Conservation (phyloP, 2,113 vertebrate genomes). For the Piaya cayana region DNA sequence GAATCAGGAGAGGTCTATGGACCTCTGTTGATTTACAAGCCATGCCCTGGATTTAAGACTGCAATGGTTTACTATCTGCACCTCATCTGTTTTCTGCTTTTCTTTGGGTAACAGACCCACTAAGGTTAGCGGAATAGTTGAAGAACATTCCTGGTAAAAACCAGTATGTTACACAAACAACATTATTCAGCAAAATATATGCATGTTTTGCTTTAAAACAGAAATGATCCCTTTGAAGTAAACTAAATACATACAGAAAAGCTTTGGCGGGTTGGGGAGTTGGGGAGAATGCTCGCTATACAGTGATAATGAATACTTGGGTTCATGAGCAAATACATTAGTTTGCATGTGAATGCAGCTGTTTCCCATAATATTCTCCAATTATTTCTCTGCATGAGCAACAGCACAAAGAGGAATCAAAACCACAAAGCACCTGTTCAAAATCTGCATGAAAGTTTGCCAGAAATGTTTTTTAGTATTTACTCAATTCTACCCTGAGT, state of each 20-base stretch:
- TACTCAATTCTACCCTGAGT: neutral
- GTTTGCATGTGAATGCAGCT: slow-evolving; percentile 15
- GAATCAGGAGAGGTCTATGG: neutral
- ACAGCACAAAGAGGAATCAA: slow-evolving; percentile 4
- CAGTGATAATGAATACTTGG: neutral
- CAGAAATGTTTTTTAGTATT: neutral
- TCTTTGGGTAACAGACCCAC: neutral
- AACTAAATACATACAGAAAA: neutral
- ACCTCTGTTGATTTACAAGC: neutral
- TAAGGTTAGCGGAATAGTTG: neutral
- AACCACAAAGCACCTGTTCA: neutral
- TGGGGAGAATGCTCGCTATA: neutral
- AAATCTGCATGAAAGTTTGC: slow-evolving; percentile 16
- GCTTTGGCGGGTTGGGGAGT: neutral
- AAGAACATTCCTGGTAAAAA: neutral
- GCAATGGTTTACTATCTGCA: neutral
- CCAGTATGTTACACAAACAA: neutral
- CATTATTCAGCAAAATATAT: neutral
- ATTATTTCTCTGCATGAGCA: slow-evolving; percentile 38
- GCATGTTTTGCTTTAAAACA: neutral
- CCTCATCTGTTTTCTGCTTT: neutral
- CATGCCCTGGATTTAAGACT: neutral
- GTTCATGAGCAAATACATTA: neutral
- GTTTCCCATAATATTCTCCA: slow-evolving; percentile 33
- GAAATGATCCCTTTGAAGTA: neutral